Percentiles rank a stretch among this genome's conserved stretches.
Conservation (phyloP, 2,797 vertebrate species). For the Clarias laeviceps region DNA sequence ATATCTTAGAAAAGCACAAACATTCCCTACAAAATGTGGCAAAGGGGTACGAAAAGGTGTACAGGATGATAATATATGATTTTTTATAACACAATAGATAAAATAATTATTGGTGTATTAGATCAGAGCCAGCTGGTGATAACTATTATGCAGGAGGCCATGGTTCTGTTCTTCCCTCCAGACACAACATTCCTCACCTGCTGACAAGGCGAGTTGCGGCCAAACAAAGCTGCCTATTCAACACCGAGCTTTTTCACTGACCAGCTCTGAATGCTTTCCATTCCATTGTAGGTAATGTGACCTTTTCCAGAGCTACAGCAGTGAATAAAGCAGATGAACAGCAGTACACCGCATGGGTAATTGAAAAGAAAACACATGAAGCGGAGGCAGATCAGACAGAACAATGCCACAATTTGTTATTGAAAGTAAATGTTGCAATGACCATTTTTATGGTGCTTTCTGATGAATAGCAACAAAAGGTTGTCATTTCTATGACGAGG, state of each 20-base stretch:
- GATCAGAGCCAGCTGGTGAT: slow-evolving; percentile 2
- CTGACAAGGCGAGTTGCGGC: slow-evolving; percentile 45
- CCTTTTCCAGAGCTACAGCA: slow-evolving; percentile 10
- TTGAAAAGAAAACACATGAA: slow-evolving; percentile 38
- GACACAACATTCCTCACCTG: slow-evolving; percentile 53
- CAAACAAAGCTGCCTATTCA: slow-evolving; percentile 68
- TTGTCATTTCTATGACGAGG: background rate
- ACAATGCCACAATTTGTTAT: slow-evolving; percentile 10
- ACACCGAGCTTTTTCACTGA: slow-evolving; percentile 46
- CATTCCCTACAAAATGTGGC: background rate
- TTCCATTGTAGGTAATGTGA: slow-evolving; percentile 47
- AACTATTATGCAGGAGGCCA: slow-evolving; percentile 24
- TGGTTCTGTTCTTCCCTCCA: slow-evolving; percentile 33
- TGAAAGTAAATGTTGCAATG: background rate
- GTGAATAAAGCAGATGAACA: slow-evolving; percentile 31
- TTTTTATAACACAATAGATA: background rate
- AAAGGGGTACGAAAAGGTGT: background rate
- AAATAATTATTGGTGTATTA: background rate
- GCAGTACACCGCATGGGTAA: slow-evolving; percentile 14
- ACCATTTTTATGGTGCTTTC: background rate
- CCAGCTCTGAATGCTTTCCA: slow-evolving; percentile 61
- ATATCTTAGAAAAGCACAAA: background rate
- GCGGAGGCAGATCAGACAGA: slow-evolving; percentile 7
- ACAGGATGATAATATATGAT: background rate
- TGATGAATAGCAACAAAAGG: background rate